Conservation (phyloP, 2,113 vertebrate genomes). For the Rhynchomys soricoides region DNA sequence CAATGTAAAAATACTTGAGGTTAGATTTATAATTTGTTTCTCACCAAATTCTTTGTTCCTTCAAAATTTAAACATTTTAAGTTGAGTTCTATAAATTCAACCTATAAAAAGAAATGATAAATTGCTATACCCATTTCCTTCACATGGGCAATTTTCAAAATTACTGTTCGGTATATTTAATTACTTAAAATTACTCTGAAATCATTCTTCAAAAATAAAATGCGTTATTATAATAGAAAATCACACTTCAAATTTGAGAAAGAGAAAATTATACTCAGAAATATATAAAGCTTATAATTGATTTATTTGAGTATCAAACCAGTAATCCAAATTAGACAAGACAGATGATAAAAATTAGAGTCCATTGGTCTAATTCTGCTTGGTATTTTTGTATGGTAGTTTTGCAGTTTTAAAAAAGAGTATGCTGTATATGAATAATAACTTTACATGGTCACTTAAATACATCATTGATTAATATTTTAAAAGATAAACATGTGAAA, state of each 20-base stretch:
- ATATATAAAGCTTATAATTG: constrained; percentile 49
- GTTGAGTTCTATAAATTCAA: constrained; percentile 61
- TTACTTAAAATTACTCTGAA: constrained; percentile 82
- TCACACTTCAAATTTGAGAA: constrained; percentile 74
- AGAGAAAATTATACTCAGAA: constrained; percentile 69
- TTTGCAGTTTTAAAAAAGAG: neutral
- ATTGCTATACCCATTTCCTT: constrained; percentile 75
- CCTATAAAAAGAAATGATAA: constrained; percentile 65
- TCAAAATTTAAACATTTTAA: constrained; percentile 63
- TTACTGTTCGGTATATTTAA: constrained; percentile 81
- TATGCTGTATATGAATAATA: neutral
- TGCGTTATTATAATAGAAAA: constrained; percentile 76
- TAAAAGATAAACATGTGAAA: neutral
- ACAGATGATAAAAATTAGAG: constrained; percentile 54
- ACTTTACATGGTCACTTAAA: neutral
- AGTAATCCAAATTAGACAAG: constrained; percentile 63
- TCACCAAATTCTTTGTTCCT: constrained; percentile 66
- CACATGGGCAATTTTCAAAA: constrained; percentile 78
- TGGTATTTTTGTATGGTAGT: neutral
- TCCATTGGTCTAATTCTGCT: neutral
- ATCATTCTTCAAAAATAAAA: constrained; percentile 80
- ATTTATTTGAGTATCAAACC: constrained; percentile 73
- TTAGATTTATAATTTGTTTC: constrained; percentile 55
- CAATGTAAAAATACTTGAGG: constrained; percentile 57
- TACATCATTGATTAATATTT: neutral